These are phyloP conservation scores for Catharus fuscescens DNA, from an alignment of 2,113 vertebrate genomes.

Conservation along the genomic window DNA sequence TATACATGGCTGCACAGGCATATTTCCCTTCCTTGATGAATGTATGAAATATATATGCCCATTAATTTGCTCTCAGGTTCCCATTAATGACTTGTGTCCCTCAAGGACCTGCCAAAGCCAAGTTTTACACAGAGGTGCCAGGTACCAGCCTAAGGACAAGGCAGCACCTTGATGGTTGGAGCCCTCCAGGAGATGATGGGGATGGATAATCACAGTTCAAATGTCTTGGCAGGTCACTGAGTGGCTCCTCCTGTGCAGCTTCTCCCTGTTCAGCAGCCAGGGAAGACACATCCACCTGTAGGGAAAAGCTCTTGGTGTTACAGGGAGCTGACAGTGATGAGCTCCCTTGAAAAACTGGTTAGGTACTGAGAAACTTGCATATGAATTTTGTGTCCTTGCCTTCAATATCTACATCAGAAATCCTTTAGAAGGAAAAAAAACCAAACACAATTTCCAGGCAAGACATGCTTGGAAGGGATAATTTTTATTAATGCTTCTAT, in stretches of 20 bases:
- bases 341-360: neutral
- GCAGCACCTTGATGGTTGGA: neutral
- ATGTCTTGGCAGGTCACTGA: neutral
- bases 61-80: slow-evolving; percentile 16
- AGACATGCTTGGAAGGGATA: neutral
- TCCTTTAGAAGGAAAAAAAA: neutral
- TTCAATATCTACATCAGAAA: neutral
- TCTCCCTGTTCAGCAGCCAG: neutral
- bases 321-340: neutral
- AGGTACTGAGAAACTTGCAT: neutral
- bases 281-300: neutral
- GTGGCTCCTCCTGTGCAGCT: neutral
- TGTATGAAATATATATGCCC: neutral
- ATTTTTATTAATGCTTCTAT: neutral
- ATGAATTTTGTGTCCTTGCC: neutral
- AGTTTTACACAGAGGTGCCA: neutral
- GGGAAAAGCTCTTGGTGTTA: neutral
- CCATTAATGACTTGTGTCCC: neutral
- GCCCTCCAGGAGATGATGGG: neutral
- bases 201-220: neutral
- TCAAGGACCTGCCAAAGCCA: neutral
- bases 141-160: neutral
- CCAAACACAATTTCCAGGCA: neutral
- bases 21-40: neutral
- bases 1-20: neutral